Percentiles rank a stretch among this genome's conserved stretches.
Evolutionary conservation across 2,888 invertebrate genomes (phyloP).

Genomic region (Parelbella ahira): DNA sequence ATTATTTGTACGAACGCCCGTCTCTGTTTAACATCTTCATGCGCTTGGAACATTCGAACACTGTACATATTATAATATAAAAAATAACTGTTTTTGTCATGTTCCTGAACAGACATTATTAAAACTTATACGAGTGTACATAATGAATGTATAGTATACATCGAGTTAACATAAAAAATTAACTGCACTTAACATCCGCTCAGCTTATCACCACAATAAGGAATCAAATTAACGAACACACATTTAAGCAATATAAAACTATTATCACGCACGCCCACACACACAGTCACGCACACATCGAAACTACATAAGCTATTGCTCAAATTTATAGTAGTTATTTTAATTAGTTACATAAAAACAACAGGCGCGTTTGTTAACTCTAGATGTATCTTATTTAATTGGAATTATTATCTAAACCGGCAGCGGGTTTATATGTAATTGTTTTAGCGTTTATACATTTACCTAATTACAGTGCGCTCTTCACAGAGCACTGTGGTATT

Average conservation of each 20-base stretch:
- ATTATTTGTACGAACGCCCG: too few relatives aligned
- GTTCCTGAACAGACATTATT: too few relatives aligned
- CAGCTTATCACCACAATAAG: slow-evolving; percentile 9
- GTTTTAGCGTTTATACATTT: slow-evolving; percentile 61
- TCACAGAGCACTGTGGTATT: slow-evolving; percentile 48
- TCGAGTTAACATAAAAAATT: neutral
- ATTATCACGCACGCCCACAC: too few relatives aligned
- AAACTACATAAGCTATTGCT: too few relatives aligned
- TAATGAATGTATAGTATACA: too few relatives aligned
- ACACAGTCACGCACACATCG: too few relatives aligned
- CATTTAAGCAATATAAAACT: too few relatives aligned
- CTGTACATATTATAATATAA: too few relatives aligned
- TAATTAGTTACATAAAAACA: slow-evolving; percentile 26
- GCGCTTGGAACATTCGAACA: too few relatives aligned
- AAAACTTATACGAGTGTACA: too few relatives aligned
- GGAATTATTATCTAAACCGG: slow-evolving; percentile 35
- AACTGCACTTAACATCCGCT: neutral
- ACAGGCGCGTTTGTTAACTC: slow-evolving; percentile 10
- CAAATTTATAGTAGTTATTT: slow-evolving; percentile 25
- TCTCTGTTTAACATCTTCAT: too few relatives aligned
- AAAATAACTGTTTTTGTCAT: too few relatives aligned
- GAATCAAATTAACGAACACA: slow-evolving; percentile 11
- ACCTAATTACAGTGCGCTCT: slow-evolving; percentile 57
- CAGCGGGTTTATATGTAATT: slow-evolving; percentile 50
- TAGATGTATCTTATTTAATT: slow-evolving; percentile 18